Conservation (phyloP, 2,113 vertebrate species). For the Vidua macroura region DNA sequence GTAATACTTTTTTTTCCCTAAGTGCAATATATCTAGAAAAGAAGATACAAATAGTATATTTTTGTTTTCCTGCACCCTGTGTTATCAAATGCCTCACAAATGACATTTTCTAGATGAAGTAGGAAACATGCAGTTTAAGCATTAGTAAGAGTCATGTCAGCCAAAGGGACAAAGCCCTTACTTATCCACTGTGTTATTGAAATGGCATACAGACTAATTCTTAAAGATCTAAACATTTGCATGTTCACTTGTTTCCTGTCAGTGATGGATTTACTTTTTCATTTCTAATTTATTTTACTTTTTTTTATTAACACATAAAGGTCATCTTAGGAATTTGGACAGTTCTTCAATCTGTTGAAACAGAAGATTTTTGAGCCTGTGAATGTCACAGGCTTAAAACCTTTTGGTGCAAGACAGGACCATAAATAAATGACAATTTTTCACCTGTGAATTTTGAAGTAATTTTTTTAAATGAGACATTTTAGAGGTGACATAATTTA, state of each 20-base stretch:
- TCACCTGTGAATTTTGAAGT: neutral
- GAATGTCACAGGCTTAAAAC: neutral
- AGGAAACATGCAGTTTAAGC: neutral
- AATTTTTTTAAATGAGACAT: neutral
- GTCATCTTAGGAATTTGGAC: neutral
- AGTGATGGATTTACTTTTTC: neutral
- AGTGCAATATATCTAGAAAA: neutral
- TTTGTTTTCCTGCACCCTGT: neutral
- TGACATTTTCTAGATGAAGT: neutral
- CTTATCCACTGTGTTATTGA: neutral
- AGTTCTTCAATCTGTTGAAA: neutral
- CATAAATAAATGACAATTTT: neutral
- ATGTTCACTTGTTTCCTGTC: neutral
- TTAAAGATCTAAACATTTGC: neutral
- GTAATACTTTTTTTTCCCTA: neutral
- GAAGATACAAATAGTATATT: neutral
- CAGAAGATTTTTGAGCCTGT: neutral
- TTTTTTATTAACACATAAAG: neutral
- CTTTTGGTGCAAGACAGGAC: neutral
- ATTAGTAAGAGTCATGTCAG: neutral
- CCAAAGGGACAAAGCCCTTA: neutral
- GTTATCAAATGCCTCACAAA: neutral
- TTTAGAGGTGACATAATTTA: neutral
- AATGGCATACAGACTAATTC: neutral
- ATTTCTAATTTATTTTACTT: neutral